A percentile compares a stretch with the other conserved stretches of the same genome.
phyloP scores from a whole-genome alignment of 2,113 vertebrate species.

The Chloropsis hardwickii region DNA sequence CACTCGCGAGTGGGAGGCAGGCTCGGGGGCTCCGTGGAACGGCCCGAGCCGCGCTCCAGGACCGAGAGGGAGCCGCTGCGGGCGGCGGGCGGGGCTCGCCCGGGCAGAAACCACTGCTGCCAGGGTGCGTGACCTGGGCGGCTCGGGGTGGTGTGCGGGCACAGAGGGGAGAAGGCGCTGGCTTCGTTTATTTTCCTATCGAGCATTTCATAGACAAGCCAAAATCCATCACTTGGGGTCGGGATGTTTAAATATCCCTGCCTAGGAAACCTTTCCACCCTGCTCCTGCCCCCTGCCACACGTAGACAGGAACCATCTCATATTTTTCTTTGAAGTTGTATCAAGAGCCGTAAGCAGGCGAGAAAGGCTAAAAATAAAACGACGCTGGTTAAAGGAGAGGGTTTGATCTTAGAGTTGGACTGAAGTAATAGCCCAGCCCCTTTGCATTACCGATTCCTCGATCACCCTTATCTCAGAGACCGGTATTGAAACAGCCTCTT shows the following conservation, averaged over 20 bases:
- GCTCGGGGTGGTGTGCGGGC: not conserved
- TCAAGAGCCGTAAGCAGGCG: not conserved
- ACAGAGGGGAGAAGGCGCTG: not conserved
- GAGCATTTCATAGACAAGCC: not conserved
- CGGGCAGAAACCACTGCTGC: not conserved
- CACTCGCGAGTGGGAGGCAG: not conserved
- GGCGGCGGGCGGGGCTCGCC: not conserved
- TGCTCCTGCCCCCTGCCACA: not conserved
- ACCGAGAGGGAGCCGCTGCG: not conserved
- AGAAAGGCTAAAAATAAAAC: constrained; percentile 26
- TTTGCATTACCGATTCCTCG: not conserved
- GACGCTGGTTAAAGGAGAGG: not conserved
- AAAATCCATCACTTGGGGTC: not conserved
- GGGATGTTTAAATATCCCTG: not conserved
- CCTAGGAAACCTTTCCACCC: not conserved
- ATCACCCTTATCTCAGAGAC: constrained; percentile 31
- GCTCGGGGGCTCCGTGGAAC: not conserved
- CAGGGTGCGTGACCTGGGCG: not conserved
- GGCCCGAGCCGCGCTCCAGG: not conserved
- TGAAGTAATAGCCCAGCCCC: not conserved
- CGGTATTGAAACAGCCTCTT: not conserved
- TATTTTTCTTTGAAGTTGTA: not conserved
- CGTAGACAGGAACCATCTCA: not conserved
- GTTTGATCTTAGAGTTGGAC: not conserved
- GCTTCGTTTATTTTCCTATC: constrained; percentile 37